Conservation (phyloP, 2,888 invertebrate genomes). For the Tetragonisca angustula region DNA sequence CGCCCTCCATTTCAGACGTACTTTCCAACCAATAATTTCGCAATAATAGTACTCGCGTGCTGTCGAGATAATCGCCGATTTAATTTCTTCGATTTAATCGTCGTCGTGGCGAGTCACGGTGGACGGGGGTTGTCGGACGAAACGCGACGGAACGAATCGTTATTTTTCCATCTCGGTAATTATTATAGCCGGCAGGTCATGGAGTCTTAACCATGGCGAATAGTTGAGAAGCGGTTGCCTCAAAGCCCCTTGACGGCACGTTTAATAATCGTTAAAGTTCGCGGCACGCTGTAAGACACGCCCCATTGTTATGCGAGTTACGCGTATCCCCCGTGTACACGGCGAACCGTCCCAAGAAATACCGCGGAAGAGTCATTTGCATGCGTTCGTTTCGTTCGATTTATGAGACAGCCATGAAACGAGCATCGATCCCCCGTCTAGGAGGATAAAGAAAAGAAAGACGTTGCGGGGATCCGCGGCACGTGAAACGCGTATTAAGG, state of each 20-base stretch:
- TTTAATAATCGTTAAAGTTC: constrained; percentile 71
- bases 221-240: constrained; percentile 49
- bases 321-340: constrained; percentile 33
- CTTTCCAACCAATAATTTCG: too few species aligned
- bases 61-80: not conserved
- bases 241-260: constrained; percentile 50
- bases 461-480: too few species aligned
- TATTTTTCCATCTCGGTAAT: constrained; percentile 1
- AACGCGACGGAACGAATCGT: not conserved
- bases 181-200: not conserved
- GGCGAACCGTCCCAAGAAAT: constrained; percentile 19
- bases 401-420: constrained; percentile 68
- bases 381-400: constrained; percentile 61
- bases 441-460: not conserved
- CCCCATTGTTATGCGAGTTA: constrained; percentile 70
- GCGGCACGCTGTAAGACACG: constrained; percentile 61
- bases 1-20: too few species aligned
- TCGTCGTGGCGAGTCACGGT: too few species aligned
- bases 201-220: constrained; percentile 7
- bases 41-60: not conserved
- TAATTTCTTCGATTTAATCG: not conserved
- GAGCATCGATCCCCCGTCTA: constrained; percentile 62
- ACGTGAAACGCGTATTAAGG: too few species aligned
- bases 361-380: constrained; percentile 64
- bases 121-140: not conserved